Evolutionary conservation across 2,113 vertebrate genomes (phyloP).

Genomic region (Delphinus delphis): DNA sequence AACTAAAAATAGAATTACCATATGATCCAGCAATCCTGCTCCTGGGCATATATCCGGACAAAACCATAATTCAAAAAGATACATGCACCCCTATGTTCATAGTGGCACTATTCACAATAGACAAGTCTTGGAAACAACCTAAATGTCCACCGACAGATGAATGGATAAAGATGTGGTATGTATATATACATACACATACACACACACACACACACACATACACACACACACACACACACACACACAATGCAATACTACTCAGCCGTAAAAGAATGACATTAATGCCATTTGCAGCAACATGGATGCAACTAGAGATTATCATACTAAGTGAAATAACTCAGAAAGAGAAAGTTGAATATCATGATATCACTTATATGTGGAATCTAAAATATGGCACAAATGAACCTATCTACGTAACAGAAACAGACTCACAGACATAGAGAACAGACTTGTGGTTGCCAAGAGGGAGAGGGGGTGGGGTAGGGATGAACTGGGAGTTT

Average conservation of each 20-base stretch:
- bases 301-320: not conserved
- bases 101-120: not conserved
- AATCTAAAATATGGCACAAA: not conserved
- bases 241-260: not conserved
- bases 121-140: not conserved
- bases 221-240: not conserved
- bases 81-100: not conserved
- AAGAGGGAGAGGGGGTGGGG: not conserved
- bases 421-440: not conserved
- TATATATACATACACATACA: no score
- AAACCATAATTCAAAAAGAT: not conserved
- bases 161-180: not conserved
- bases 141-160: not conserved
- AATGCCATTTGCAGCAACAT: not conserved
- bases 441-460: not conserved
- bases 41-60: not conserved
- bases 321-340: not conserved
- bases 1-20: not conserved
- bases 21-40: not conserved
- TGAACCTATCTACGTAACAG: not conserved
- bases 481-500: not conserved
- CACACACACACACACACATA: no score
- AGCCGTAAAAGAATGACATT: not conserved
- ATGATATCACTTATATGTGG: not conserved
- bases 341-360: not conserved